Percentiles rank a stretch among this genome's conserved stretches.
phyloP scores from a whole-genome alignment of 2,797 vertebrate species.

The Hapalemur alaotrensis region DNA sequence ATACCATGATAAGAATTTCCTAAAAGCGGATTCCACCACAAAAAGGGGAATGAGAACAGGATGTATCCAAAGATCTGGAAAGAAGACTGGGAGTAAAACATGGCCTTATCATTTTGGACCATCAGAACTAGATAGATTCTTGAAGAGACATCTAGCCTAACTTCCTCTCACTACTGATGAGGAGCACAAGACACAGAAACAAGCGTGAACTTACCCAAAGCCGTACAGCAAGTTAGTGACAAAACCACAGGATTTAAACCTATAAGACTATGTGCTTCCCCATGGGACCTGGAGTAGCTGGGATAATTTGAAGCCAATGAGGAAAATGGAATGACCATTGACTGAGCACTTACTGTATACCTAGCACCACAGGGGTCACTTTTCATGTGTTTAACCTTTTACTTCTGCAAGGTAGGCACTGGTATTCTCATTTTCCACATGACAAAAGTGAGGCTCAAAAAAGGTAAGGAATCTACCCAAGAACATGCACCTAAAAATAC shows the following conservation, averaged over 20 bases:
- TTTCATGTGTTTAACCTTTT: background rate
- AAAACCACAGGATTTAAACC: background rate
- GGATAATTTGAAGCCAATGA: background rate
- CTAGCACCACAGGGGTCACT: background rate
- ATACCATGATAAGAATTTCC: background rate
- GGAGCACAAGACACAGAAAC: background rate
- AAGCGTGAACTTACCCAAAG: background rate
- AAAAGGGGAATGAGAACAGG: background rate
- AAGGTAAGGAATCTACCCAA: background rate
- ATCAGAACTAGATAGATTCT: background rate
- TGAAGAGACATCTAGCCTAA: background rate
- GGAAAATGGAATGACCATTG: background rate
- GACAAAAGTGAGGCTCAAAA: background rate
- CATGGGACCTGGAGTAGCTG: background rate
- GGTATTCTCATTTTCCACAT: background rate
- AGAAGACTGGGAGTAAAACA: background rate
- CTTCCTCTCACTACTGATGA: background rate
- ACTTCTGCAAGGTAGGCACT: background rate
- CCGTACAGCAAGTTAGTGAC: background rate
- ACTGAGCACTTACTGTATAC: background rate
- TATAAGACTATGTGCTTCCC: background rate
- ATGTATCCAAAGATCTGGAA: background rate
- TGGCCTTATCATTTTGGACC: background rate
- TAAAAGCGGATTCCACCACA: background rate
- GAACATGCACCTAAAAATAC: background rate